Conservation (phyloP, 35 echinoderm and acorn worm genomes). For the Heliocidaris tuberculata region DNA sequence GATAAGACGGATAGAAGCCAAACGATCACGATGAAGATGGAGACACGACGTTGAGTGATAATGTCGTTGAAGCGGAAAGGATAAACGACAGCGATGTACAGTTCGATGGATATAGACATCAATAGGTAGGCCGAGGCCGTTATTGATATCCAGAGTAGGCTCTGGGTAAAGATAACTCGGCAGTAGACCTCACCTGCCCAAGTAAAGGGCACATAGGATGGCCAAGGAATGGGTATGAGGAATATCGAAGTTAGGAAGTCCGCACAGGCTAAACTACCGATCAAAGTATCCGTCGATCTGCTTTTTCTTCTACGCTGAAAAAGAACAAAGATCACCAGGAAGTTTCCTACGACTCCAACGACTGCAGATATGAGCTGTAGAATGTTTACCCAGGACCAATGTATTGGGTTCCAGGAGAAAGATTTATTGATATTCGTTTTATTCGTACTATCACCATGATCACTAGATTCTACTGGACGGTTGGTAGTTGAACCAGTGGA, state of each 20-base stretch:
- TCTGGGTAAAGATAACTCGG: background rate
- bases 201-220: conserved; percentile 5
- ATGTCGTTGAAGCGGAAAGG: background rate
- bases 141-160: conserved; percentile 17
- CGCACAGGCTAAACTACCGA: conserved; percentile 30
- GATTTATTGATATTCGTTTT: background rate
- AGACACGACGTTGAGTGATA: background rate
- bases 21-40: background rate
- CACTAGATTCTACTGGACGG: too few species aligned
- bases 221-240: conserved; percentile 11
- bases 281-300: conserved; percentile 24
- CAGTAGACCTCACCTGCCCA: conserved; percentile 29
- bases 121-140: conserved; percentile 17
- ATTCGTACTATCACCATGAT: too few species aligned
- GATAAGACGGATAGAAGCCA: conserved; percentile 46
- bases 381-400: background rate
- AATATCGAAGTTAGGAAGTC: conserved; percentile 41
- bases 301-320: background rate
- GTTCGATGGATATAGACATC: conserved; percentile 45
- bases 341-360: background rate
- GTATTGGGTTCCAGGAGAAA: background rate
- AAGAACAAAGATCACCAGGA: conserved; percentile 6
- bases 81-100: conserved; percentile 30
- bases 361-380: conserved; percentile 5
- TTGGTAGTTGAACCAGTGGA: too few species aligned